Base-by-base conservation (phyloP, 2,113 vertebrate species). In the Chitala chitala region DNA sequence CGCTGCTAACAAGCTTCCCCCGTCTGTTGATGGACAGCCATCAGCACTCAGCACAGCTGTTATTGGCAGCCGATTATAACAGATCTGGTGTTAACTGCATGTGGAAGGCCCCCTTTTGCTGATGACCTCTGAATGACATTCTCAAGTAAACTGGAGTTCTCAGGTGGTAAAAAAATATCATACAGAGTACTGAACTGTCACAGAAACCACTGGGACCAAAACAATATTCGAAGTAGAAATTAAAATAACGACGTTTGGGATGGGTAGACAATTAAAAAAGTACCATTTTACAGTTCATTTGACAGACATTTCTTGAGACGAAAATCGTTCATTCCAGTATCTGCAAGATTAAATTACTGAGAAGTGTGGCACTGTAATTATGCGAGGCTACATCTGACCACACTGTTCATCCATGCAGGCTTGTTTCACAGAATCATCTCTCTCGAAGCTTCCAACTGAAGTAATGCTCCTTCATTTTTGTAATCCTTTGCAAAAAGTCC, bases 11-110 rank as follows among this genome's bases (percentile, higher is more conserved):
- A 87, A 94, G 92, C 88, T 85, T 78, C 89, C 91, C 88, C 91
- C 91, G 89, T 86, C 85, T 80, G 89, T 83, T 86, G 89, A 83
- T 87, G 93, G 94, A 95, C 94, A 94, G 93, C 92, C 91, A 88
- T 88, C 90, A 92, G 91, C 92, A 87, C 86, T 77, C 90, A 92
- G 91, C 92, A 87, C 86, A 77, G 86, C 83, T 84, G 70, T 85
- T 74, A 86, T 84, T 91, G 91, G 87, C 82, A 73, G 80, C 84
- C 75, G 72, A 77, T 77, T 87, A 80, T 87, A 79, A 77, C 86
- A 87, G 90, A 84, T 88, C 87, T 83, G 88, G 84, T 91, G 91
- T 89, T 92, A 81, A 89, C 84, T 86, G 82, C 44, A 12, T 74
- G 84, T 59, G 80, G 79, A 82, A 53, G 69, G 69, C 77, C 73